phyloP scores from a whole-genome alignment of 1,140 invertebrate genomes.

The Chionoecetes opilio region DNA sequence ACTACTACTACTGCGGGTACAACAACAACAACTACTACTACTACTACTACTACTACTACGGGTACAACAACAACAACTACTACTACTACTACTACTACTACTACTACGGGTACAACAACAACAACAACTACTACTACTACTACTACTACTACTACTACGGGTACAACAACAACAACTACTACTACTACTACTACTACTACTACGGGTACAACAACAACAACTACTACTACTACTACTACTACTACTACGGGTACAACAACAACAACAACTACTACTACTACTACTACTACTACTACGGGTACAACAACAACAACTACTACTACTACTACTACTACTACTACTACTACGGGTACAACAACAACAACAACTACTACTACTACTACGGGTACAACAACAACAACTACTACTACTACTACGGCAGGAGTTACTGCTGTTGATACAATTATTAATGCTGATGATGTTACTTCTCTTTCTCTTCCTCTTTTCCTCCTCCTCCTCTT shows the following conservation, averaged over 20 bases:
- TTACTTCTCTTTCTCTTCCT: too few species aligned
- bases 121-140: not conserved
- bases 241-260: not conserved
- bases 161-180: not conserved
- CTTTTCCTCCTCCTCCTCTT: too few species aligned
- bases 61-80: not conserved
- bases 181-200: not conserved
- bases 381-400: not conserved
- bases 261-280: not conserved
- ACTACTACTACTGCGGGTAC: constrained; percentile 36
- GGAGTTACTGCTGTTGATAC: not conserved
- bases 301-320: not conserved
- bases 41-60: not conserved
- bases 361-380: not conserved
- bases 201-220: not conserved
- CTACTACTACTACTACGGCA: not conserved
- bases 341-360: not conserved
- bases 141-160: not conserved
- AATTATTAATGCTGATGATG: not conserved
- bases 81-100: constrained; percentile 12
- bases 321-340: not conserved
- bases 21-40: not conserved
- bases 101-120: not conserved
- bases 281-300: not conserved
- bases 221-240: not conserved